Evolutionary conservation across 2,888 invertebrate genomes (phyloP).

Genomic region (Drosophila pullipes): DNA sequence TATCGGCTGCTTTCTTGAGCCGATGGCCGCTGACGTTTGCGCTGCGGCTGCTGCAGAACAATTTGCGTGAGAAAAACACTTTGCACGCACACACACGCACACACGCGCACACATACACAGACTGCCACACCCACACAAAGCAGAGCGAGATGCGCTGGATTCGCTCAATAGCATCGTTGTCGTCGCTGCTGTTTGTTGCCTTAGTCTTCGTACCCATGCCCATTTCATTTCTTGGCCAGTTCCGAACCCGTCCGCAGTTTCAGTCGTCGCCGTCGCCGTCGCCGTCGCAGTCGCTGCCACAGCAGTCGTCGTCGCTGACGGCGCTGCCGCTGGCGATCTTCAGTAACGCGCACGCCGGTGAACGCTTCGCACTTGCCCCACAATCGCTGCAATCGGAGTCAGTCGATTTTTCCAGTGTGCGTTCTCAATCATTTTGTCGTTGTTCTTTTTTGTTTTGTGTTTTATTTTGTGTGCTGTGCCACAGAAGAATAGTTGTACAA

Average conservation of each 20-base stretch:
- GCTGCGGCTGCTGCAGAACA: slow-evolving; percentile 50
- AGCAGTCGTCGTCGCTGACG: slow-evolving; percentile 9
- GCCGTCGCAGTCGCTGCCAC: slow-evolving; percentile 17
- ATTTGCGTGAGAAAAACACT: slow-evolving; percentile 67
- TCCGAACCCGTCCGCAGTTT: slow-evolving; percentile 1
- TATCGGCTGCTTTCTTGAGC: slow-evolving; percentile 43
- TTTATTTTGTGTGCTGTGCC: slow-evolving; percentile 8
- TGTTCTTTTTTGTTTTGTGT: slow-evolving; percentile 12
- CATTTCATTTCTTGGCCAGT: slow-evolving; percentile 4
- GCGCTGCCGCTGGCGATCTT: slow-evolving; percentile 58
- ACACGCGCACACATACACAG: slow-evolving; percentile 8
- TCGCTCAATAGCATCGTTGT: slow-evolving; percentile 39
- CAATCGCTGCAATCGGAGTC: slow-evolving; percentile 52
- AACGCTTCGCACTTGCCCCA: slow-evolving; percentile 73
- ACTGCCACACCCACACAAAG: slow-evolving; percentile 11
- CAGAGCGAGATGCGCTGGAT: slow-evolving; percentile 52
- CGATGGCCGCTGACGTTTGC: slow-evolving; percentile 46
- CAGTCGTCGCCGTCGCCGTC: slow-evolving; percentile 2
- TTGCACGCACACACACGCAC: slow-evolving; percentile 28
- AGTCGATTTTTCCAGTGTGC: slow-evolving; percentile 25
- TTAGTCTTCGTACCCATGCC: neutral
- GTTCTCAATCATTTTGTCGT: neutral
- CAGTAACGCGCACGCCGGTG: slow-evolving; percentile 77
- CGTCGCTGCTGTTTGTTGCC: slow-evolving; percentile 1
- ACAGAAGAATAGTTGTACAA: neutral